phyloP scores from a whole-genome alignment of 35 echinoderm and acorn worm genomes.

The Apostichopus californicus region DNA sequence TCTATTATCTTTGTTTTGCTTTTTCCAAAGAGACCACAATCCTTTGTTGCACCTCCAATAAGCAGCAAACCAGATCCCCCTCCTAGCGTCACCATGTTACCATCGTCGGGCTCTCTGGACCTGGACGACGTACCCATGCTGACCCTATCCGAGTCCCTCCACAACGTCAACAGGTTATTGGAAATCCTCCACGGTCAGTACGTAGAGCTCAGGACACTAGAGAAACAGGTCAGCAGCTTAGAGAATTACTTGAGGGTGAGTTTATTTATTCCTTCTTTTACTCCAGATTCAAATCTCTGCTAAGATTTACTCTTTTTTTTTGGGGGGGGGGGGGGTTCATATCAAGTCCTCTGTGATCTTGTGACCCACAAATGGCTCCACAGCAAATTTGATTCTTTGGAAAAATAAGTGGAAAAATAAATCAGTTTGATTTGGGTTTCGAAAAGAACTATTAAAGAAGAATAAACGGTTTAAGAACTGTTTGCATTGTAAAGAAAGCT shows the following conservation, averaged over 20 bases:
- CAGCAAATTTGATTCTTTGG: too few species aligned
- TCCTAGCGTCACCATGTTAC: constrained; percentile 2
- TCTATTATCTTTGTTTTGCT: not conserved
- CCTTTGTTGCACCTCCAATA: constrained; percentile 28
- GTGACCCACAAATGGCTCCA: too few species aligned
- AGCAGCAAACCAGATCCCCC: constrained; percentile 24
- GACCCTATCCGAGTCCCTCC: constrained; percentile 85
- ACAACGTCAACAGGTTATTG: constrained; percentile 75
- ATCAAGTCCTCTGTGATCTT: too few species aligned
- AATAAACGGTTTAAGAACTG: too few species aligned
- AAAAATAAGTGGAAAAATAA: too few species aligned
- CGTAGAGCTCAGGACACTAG: constrained; percentile 70
- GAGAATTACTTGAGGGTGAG: constrained; percentile 82
- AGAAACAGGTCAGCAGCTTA: constrained; percentile 73
- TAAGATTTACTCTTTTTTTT: not conserved
- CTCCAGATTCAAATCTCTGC: not conserved
- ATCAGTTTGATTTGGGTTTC: too few species aligned
- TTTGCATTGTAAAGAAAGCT: too few species aligned
- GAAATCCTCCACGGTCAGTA: constrained; percentile 89
- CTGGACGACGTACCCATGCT: constrained; percentile 73
- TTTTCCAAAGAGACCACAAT: constrained; percentile 26
- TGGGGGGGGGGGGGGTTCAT: too few species aligned
- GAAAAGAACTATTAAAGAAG: too few species aligned
- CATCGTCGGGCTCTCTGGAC: constrained; percentile 56
- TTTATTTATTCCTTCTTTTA: too few species aligned